Evolutionary conservation across 2,888 invertebrate genomes (phyloP).

Genomic region (Drosophila nr. perissopoda): DNA sequence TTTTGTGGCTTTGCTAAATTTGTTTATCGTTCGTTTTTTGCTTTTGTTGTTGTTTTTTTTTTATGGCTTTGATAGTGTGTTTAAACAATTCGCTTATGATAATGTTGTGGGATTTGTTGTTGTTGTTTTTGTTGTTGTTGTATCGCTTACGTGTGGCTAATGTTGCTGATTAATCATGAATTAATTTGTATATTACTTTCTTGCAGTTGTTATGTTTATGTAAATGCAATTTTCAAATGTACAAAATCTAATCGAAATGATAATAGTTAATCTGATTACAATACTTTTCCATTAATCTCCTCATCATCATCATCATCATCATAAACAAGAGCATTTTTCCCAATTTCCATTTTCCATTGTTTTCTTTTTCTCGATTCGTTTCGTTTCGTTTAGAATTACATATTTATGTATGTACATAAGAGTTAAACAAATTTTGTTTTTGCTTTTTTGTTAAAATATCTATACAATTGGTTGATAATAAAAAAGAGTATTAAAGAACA

Average conservation of each 20-base stretch:
- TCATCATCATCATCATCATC: conserved; percentile 36
- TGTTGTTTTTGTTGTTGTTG: conserved; percentile 30
- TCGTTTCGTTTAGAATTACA: conserved; percentile 21
- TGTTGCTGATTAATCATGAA: conserved; percentile 69
- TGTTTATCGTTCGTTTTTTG: conserved; percentile 50
- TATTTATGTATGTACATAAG: conserved; percentile 44
- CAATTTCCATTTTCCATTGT: conserved; percentile 6
- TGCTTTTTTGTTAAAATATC: conserved; percentile 31
- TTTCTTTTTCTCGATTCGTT: background rate
- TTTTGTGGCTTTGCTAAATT: conserved; percentile 64
- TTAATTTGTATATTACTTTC: conserved; percentile 43
- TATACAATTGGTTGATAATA: conserved; percentile 50
- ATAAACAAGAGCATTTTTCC: conserved; percentile 29
- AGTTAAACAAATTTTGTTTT: conserved; percentile 39
- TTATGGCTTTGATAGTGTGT: conserved; percentile 69
- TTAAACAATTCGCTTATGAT: conserved; percentile 66
- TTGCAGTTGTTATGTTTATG: conserved; percentile 38
- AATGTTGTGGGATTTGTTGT: conserved; percentile 57
- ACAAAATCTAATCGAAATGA: conserved; percentile 71
- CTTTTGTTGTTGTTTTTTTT: conserved; percentile 19
- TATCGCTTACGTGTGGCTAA: conserved; percentile 65
- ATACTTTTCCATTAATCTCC: conserved; percentile 26
- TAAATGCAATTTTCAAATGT: conserved; percentile 72
- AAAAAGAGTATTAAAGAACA: conserved; percentile 41
- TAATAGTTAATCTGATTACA: conserved; percentile 40